Percentiles rank a stretch among this genome's conserved stretches.
Conservation (phyloP, 2,113 vertebrate genomes). For the Ranitomeya imitator region DNA sequence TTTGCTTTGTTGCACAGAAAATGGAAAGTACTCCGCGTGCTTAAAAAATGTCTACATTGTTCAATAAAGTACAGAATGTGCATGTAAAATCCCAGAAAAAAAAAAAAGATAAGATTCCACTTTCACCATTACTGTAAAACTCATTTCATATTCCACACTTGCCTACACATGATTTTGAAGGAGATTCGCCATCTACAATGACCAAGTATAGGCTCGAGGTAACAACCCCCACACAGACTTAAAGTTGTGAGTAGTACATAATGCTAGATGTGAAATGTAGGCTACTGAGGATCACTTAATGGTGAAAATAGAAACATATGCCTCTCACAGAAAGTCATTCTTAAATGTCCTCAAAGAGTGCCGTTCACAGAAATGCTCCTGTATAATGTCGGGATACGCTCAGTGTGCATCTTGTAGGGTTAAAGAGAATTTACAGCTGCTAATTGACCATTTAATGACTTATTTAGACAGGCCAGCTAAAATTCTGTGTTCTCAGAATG, state of each 20-base stretch:
- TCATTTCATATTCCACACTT: not conserved
- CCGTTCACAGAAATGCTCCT: too few species aligned
- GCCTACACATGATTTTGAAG: not conserved
- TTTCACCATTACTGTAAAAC: not conserved
- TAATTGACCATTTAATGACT: too few species aligned
- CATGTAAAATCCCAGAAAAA: not conserved
- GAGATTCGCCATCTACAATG: not conserved
- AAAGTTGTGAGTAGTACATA: not conserved
- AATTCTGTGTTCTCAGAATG: too few species aligned
- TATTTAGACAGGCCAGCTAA: too few species aligned
- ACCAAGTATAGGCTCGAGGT: not conserved
- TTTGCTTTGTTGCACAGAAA: not conserved
- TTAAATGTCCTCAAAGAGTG: too few species aligned
- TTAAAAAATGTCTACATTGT: not conserved
- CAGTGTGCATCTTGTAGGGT: too few species aligned
- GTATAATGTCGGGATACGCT: too few species aligned
- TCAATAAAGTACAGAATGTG: constrained; percentile 2
- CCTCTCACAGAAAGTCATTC: too few species aligned
- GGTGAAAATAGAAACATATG: too few species aligned
- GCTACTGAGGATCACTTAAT: not conserved
- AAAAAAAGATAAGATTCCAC: not conserved
- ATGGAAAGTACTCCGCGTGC: not conserved
- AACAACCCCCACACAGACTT: not conserved
- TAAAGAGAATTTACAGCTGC: too few species aligned
- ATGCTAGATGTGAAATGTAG: not conserved